Percentiles rank a stretch among this genome's conserved stretches.
Evolutionary conservation across 1,140 invertebrate species (phyloP).

Genomic region (Rhyzopertha dominica): DNA sequence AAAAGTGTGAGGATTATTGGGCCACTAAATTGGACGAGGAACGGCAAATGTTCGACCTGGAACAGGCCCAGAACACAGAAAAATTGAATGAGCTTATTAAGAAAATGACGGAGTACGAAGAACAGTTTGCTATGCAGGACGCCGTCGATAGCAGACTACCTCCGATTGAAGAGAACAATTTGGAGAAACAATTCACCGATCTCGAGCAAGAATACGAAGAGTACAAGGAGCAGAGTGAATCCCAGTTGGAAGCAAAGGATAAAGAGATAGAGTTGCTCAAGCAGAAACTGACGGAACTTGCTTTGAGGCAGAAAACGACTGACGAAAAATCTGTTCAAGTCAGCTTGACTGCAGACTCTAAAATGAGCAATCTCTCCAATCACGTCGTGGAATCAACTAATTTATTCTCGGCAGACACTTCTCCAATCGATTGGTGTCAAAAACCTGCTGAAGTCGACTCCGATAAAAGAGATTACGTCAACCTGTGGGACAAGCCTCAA

Average conservation of each 20-base stretch:
- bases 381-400: constrained; percentile 24
- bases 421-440: constrained; percentile 17
- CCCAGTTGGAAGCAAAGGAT: constrained; percentile 48
- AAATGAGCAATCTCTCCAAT: constrained; percentile 13
- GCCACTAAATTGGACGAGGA: constrained; percentile 69
- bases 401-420: constrained; percentile 23
- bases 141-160: constrained; percentile 53
- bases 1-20: constrained; percentile 84
- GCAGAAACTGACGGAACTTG: constrained; percentile 46
- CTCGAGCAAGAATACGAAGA: constrained; percentile 66
- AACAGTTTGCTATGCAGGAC: constrained; percentile 58
- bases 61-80: constrained; percentile 71
- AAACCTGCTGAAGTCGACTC: no score
- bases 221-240: constrained; percentile 48
- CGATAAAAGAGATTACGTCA: constrained; percentile 3
- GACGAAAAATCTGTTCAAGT: constrained; percentile 27
- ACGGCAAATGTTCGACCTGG: constrained; percentile 65
- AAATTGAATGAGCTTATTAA: constrained; percentile 66
- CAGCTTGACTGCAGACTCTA: constrained; percentile 21
- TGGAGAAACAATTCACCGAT: constrained; percentile 69
- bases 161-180: constrained; percentile 68
- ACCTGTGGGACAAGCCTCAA: constrained; percentile 7
- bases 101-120: constrained; percentile 76
- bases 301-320: constrained; percentile 21
- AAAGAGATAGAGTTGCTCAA: constrained; percentile 54